Base-by-base conservation (phyloP, 2,888 invertebrate species). In the Ptilodon capucinus region DNA sequence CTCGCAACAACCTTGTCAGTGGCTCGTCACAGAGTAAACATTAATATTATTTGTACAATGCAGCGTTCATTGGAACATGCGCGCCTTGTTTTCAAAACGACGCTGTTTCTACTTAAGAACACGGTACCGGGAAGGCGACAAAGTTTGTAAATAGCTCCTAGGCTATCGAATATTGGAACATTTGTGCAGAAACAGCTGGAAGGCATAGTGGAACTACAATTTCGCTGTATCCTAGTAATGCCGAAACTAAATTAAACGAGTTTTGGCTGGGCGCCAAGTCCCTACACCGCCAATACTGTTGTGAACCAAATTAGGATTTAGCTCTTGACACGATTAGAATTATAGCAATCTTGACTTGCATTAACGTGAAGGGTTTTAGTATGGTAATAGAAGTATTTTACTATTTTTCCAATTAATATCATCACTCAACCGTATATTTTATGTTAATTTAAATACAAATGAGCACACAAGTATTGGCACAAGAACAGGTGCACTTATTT, bases 71-170 rank as follows among this genome's bases (percentile, higher is more conserved):
- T 57, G 66, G 71, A 78, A 71, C 66, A 64, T 54, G 67, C 69
- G 71, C 69, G 68, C 61, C 62, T 76, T 84, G 84, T 85, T 85
- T 83, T 81, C 76, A 73, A 82, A 82, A 76, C 76, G 72, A 35
- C 28, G 56, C 64, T 71, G 76, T 74, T 84, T 81, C 78, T 73
- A 71, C 71, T 71, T 68, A 81, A 51, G 64, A 66, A 64, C 71
- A 70, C 70, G 64, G 56, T 84, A 82, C 81, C 49, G 55, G 48
- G 82, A 77, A 83, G 52, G 53, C 58, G 57, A 48, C 40, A 54
- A 46, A 57, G 64, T 76, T 80, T 79, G 79, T 81, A 82, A 81
- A 80, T 76, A 76, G 43, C 57, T 51, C 60, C 55, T 60, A 60
- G 49, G 60, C 65, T 68, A 65, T 64, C 51, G 64, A 65, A 60